Conservation (phyloP, 2,888 invertebrate species). For the Acleris emargana region DNA sequence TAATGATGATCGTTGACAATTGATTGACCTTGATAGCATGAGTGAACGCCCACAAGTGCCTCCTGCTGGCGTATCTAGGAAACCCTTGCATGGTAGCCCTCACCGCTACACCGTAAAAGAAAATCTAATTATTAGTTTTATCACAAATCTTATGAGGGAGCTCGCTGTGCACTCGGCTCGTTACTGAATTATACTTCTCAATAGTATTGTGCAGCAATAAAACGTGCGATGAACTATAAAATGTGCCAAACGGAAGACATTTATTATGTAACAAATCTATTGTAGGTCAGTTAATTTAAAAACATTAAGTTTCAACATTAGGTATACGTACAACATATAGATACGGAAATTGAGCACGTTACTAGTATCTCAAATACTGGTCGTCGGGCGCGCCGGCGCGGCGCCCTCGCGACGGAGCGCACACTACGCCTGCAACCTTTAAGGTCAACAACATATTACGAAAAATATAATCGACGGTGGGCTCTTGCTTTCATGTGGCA, state of each 20-base stretch:
- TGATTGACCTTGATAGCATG: neutral
- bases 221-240: constrained; percentile 78
- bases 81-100: constrained; percentile 38
- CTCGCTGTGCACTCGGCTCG: constrained; percentile 79
- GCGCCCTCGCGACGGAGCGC: constrained; percentile 36
- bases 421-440: constrained; percentile 29
- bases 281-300: constrained; percentile 84
- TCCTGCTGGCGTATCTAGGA: neutral
- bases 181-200: constrained; percentile 44
- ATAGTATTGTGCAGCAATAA: constrained; percentile 65
- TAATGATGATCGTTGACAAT: neutral
- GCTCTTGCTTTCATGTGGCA: constrained; percentile 17
- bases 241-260: constrained; percentile 84
- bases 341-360: constrained; percentile 81
- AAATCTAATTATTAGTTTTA: constrained; percentile 65
- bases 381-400: constrained; percentile 38
- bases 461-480: constrained; percentile 34
- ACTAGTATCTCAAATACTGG: constrained; percentile 73
- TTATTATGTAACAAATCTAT: constrained; percentile 95
- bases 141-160: constrained; percentile 78
- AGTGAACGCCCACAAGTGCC: neutral
- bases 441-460: constrained; percentile 27
- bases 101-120: constrained; percentile 66
- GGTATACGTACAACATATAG: constrained; percentile 73
- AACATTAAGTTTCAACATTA: constrained; percentile 74